Evolutionary conservation across 2,888 invertebrate species (phyloP), one percentile per base, ranked within the genome.

Genomic region (Drosophila buzzatii): DNA sequence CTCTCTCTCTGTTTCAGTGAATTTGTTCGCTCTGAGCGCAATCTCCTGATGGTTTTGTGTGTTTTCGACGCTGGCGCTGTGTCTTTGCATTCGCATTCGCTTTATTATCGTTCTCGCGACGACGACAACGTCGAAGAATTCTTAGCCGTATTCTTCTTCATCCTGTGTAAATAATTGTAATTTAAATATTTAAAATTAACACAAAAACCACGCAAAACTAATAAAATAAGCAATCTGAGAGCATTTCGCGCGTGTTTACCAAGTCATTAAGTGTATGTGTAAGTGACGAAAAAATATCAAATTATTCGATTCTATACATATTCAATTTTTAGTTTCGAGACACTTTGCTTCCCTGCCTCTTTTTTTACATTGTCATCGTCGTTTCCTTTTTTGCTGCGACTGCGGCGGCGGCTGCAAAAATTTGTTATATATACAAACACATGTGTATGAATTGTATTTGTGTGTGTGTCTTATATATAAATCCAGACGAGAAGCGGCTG

Each of bases 141-240:
- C 91, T 89, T 91, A 82, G 83, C 82, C 80, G 89, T 85, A 76
- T 83, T 85, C 86, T 86, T 90, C 80, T 82, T 89, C 88, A 91
- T 91, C 90, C 91, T 91, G 91, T 91, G 91, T 91, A 91, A 91
- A 91, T 91, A 91, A 86, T 90, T 90, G 91, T 90, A 90, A 81
- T 81, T 90, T 86, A 91, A 89, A 87, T 78, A 82, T 79, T 82
- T 71, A 81, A 90, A 90, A 88, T 85, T 79, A 84, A 76, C 69
- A 82, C 76, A 79, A 85, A 85, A 79, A 84, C 65, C 71, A 73
- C 77, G 81, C 77, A 77, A 79, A 80, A 80, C 77, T 67, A 66
- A 81, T 77, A 53, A 81, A 56, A 73, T 81, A 77, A 73, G 81
- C 62, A 70, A 60, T 63, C 57, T 62, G 69, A 71, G 23, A 47